phyloP scores from a whole-genome alignment of 2,888 invertebrate species.

The Tipula confusa region DNA sequence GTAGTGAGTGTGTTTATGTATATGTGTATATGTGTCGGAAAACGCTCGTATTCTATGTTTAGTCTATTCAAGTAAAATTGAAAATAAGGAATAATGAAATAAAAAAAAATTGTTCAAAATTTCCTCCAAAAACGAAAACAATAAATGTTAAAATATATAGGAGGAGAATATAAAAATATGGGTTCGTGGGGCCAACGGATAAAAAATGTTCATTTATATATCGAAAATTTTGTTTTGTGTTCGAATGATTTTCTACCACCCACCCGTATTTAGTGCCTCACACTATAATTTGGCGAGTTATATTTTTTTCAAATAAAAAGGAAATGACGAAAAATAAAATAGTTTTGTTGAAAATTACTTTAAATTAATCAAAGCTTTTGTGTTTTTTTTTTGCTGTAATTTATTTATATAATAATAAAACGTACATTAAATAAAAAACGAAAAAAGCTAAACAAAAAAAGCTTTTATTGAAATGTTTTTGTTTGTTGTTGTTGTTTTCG shows the following conservation, averaged over 20 bases:
- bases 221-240: background rate
- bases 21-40: background rate
- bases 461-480: background rate
- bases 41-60: background rate
- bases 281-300: background rate
- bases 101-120: background rate
- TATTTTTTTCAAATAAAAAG: background rate
- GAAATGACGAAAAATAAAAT: background rate
- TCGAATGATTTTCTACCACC: background rate
- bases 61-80: background rate
- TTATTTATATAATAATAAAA: constrained; percentile 3
- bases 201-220: background rate
- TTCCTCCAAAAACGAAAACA: background rate
- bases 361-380: constrained; percentile 20
- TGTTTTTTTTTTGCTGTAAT: background rate
- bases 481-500: background rate
- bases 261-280: background rate
- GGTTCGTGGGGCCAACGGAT: background rate
- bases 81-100: constrained; percentile 6
- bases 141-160: background rate
- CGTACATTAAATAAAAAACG: background rate
- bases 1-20: background rate
- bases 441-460: background rate
- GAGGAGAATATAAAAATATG: background rate
- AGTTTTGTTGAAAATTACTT: constrained; percentile 25